Conservation (phyloP, 53 echinoderm and acorn worm genomes). For the Antedon mediterranea region DNA sequence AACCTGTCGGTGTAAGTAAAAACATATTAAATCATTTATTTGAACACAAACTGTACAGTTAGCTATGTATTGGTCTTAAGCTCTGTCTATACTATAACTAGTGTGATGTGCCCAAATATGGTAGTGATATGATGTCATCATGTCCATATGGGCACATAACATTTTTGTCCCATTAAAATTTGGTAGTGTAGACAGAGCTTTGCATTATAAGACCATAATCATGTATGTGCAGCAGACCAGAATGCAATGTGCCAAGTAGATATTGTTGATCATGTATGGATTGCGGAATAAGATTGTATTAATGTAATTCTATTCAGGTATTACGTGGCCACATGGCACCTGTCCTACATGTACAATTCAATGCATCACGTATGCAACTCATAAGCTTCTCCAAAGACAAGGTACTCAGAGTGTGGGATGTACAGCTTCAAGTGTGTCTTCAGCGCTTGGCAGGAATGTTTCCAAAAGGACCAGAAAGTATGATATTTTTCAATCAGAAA, state of each 20-base stretch:
- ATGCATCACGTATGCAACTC: slow-evolving; percentile 66
- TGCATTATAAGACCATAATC: too few relatives aligned
- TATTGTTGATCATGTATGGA: too few relatives aligned
- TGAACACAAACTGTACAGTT: neutral
- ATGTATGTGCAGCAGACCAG: too few relatives aligned
- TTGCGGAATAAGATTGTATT: too few relatives aligned
- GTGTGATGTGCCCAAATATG: too few relatives aligned
- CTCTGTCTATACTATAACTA: too few relatives aligned
- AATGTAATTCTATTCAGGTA: slow-evolving; percentile 23
- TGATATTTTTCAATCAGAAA: slow-evolving; percentile 8
- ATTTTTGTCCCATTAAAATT: too few relatives aligned
- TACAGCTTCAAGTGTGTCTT: slow-evolving; percentile 81
- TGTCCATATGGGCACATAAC: too few relatives aligned
- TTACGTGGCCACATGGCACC: slow-evolving; percentile 96
- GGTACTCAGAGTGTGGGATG: slow-evolving; percentile 86
- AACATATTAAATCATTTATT: neutral
- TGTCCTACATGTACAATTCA: slow-evolving; percentile 88
- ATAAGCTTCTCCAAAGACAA: slow-evolving; percentile 95
- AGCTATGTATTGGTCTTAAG: neutral
- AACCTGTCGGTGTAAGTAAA: slow-evolving; percentile 85
- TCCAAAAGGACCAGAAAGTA: slow-evolving; percentile 81
- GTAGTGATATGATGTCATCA: too few relatives aligned
- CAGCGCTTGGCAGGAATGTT: slow-evolving; percentile 90
- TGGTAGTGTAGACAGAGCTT: too few relatives aligned
- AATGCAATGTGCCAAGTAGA: too few relatives aligned